These are phyloP conservation scores for Drosophila murphyi DNA, from an alignment of 1,140 invertebrate species.

Conservation along the genomic window DNA sequence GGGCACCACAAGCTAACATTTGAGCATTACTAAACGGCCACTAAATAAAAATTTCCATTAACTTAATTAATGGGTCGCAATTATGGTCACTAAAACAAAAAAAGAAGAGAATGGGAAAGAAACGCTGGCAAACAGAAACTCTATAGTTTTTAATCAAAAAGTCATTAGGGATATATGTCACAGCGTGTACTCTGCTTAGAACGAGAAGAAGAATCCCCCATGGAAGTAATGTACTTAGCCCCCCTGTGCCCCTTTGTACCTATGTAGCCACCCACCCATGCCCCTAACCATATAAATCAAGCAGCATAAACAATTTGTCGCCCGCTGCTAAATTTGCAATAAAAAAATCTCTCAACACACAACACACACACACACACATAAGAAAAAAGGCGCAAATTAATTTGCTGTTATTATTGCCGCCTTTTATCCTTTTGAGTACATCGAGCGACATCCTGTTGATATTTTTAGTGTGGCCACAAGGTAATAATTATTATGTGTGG, in stretches of 20 bases:
- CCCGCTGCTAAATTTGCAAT: conserved; percentile 69
- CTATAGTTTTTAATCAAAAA: conserved; percentile 80
- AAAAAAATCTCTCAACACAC: conserved; percentile 69
- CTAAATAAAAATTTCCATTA: conserved; percentile 79
- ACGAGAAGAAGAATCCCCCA: background rate
- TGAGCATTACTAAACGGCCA: conserved; percentile 30
- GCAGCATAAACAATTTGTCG: conserved; percentile 74
- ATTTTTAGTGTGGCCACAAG: conserved; percentile 62
- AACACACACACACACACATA: conserved; percentile 19
- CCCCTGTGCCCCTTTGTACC: too few relatives aligned
- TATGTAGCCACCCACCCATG: background rate
- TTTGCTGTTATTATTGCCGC: conserved; percentile 58
- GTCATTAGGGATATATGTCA: conserved; percentile 55
- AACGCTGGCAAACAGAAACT: conserved; percentile 57
- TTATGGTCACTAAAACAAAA: conserved; percentile 67
- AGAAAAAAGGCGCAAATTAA: conserved; percentile 56
- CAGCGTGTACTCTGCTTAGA: conserved; percentile 50
- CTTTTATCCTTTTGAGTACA: conserved; percentile 52
- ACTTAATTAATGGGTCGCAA: conserved; percentile 74
- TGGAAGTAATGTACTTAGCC: background rate
- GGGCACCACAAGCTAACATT: background rate
- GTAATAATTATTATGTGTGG: conserved; percentile 52
- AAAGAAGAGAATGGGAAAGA: conserved; percentile 2
- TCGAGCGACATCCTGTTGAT: conserved; percentile 56
- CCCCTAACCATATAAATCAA: conserved; percentile 56